These are phyloP conservation scores for Salvelinus alpinus DNA, from an alignment of 2,113 vertebrate species.

Conservation along the genomic window DNA sequence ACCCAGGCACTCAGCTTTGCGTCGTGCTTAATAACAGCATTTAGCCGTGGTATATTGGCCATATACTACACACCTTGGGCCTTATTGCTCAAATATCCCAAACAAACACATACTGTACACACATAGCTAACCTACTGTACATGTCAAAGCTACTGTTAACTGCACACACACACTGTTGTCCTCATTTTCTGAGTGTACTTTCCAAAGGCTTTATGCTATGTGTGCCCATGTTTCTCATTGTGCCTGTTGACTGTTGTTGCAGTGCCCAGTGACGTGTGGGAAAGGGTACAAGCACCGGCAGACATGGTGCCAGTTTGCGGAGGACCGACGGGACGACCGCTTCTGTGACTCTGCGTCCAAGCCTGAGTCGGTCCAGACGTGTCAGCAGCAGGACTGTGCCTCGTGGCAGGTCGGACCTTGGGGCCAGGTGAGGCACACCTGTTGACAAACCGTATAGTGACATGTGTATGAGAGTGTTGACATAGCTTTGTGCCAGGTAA, in stretches of 20 bases:
- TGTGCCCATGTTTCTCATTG: no score
- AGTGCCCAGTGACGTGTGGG: slow-evolving; percentile 97
- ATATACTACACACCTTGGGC: slow-evolving; percentile 24
- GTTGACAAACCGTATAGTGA: neutral
- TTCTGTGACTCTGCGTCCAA: slow-evolving; percentile 82
- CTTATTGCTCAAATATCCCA: slow-evolving; percentile 23
- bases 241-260: neutral
- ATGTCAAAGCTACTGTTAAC: neutral
- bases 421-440: slow-evolving; percentile 85
- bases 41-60: slow-evolving; percentile 6
- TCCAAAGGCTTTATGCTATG: no score
- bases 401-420: slow-evolving; percentile 96
- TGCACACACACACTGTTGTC: slow-evolving; percentile 18
- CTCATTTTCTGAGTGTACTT: no score
- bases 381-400: slow-evolving; percentile 95
- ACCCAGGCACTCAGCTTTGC: no score
- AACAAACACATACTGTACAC: slow-evolving; percentile 7
- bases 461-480: no score
- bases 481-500: no score
- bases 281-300: slow-evolving; percentile 94
- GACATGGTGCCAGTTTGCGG: slow-evolving; percentile 95
- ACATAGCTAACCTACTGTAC: slow-evolving; percentile 11
- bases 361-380: slow-evolving; percentile 84
- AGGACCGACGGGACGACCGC: slow-evolving; percentile 84
- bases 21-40: no score